Evolutionary conservation across 1,140 invertebrate species (phyloP), one percentile per base, ranked within the genome.

Genomic region (Zeugodacus cucurbitae): DNA sequence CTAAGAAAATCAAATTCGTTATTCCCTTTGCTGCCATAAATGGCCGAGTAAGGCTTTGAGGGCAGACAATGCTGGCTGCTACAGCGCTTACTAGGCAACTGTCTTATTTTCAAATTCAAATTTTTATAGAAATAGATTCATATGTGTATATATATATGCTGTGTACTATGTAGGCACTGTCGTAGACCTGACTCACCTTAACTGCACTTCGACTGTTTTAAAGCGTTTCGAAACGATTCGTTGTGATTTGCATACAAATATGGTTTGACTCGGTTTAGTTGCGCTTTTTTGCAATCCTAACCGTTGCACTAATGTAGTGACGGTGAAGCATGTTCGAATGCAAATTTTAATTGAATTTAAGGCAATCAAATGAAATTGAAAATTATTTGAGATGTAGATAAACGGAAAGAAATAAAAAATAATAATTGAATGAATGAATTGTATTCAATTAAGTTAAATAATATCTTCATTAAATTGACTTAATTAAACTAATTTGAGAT

Each of bases 1-100:
- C 41, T 82, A 82, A 82, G 37, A 48, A 82, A 82, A 82, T 82
- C 74, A 82, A 82, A 54, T 82, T 82, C 74, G 74, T 48, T 82
- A 48, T 82, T 41, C 74, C 22, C 74, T 82, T 82, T 48, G n/a
- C 14, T 10, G 37, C 41, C n/a, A 82, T 82, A 82, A 82, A 82
- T 48, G 74, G 74, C 10, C 74, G 48, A 54, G 74, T 48, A 82
- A 54, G 44, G 22, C 26, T 48, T 8, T 82, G 20, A 11, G 26
- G n/a, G 20, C 74, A 48, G n/a, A 10, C 7, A 11, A 11, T 54
- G 41, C 17, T 17, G 37, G 67, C 67, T 26, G 10, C 6, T 62
- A 22, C 22, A 26, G 10, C 6, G 10, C n/a, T 7, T 8, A 62
- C 22, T n/a, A 62, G n/a, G 26, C 6, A 17, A 26, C 22, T 26